These are phyloP conservation scores for Smithornis capensis DNA, from an alignment of 2,113 vertebrate species.

Conservation along the genomic window DNA sequence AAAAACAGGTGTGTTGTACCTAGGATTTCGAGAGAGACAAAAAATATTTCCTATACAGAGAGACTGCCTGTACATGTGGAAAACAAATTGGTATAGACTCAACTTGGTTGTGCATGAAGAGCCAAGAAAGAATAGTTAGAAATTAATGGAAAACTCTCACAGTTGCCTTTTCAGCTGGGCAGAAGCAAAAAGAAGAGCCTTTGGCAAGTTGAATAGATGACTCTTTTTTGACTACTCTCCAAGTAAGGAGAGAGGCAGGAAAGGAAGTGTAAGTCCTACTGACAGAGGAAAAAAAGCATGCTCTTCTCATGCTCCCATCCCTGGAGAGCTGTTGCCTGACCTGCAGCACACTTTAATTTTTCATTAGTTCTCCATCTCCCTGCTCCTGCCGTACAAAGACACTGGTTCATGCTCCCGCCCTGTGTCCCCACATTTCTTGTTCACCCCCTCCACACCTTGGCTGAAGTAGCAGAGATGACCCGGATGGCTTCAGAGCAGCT, in stretches of 20 bases:
- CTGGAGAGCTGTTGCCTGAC: background rate
- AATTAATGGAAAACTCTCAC: background rate
- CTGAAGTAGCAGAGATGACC: background rate
- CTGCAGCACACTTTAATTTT: background rate
- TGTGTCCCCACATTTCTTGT: background rate
- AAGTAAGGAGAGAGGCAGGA: background rate
- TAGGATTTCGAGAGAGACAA: background rate
- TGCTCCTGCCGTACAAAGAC: background rate
- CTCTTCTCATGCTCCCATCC: background rate
- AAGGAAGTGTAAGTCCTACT: background rate
- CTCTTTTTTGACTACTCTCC: background rate
- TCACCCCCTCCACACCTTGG: background rate
- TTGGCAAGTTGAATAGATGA: background rate
- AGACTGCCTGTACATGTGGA: background rate
- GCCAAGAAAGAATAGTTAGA: background rate
- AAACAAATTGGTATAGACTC: background rate
- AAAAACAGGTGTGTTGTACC: background rate
- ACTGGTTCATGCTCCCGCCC: background rate
- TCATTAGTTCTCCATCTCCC: background rate
- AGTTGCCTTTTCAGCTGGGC: background rate
- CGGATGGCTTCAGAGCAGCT: accelerated
- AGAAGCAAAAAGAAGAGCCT: background rate
- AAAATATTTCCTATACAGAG: background rate
- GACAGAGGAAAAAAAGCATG: background rate
- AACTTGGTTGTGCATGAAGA: background rate